These are phyloP conservation scores for Scylla paramamosain DNA, from an alignment of 1,140 invertebrate species.

Conservation along the genomic window DNA sequence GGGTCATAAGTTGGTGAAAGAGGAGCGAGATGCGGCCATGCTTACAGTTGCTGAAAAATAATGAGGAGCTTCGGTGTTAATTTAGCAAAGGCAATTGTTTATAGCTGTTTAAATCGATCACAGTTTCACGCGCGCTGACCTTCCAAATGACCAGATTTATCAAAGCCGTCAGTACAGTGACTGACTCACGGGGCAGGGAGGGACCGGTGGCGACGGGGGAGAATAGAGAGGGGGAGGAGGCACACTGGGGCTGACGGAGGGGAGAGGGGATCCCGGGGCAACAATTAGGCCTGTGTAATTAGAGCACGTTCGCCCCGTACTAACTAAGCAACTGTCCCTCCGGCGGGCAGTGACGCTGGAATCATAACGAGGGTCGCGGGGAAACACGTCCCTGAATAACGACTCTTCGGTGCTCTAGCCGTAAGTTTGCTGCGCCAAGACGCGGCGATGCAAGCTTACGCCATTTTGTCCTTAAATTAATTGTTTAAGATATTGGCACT, in stretches of 20 bases:
- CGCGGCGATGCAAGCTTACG: neutral
- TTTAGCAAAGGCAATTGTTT: constrained; percentile 15
- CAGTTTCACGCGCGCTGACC: neutral
- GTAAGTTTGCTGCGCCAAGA: neutral
- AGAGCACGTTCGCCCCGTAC: constrained; percentile 56
- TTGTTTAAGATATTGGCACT: constrained; percentile 55
- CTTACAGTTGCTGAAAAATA: constrained; percentile 1
- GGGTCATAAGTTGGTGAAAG: too few species aligned
- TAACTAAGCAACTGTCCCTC: constrained; percentile 60
- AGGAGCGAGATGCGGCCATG: neutral
- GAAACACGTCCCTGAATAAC: neutral
- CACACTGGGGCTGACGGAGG: neutral
- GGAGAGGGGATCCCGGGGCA: constrained; percentile 25
- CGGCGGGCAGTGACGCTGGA: neutral
- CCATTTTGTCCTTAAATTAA: neutral
- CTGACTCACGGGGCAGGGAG: neutral
- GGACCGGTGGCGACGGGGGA: neutral
- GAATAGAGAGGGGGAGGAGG: neutral
- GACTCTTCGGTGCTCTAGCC: neutral
- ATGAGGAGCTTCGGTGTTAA: neutral
- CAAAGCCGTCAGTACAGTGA: constrained; percentile 8
- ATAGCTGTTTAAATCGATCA: neutral
- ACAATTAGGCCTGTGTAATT: constrained; percentile 68
- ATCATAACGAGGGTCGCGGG: neutral
- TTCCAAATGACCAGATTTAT: constrained; percentile 13